Evolutionary conservation across 2,797 vertebrate genomes (phyloP).

Genomic region (Sebastes trivittatus): DNA sequence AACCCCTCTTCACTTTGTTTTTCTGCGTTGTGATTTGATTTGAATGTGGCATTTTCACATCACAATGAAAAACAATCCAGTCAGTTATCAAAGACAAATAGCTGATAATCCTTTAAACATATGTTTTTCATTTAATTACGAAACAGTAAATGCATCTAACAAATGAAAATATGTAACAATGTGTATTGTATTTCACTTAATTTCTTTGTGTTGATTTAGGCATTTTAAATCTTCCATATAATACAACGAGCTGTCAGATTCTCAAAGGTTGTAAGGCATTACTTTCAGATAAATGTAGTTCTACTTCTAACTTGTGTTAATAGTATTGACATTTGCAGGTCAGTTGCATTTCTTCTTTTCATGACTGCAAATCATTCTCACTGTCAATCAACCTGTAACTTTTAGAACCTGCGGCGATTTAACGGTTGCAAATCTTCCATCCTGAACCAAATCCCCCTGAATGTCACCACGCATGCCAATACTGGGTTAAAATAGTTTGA

Average conservation of each 20-base stretch:
- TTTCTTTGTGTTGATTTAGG: background rate
- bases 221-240: background rate
- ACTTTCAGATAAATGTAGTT: background rate
- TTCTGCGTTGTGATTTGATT: background rate
- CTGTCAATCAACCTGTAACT: background rate
- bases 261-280: background rate
- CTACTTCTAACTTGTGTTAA: background rate
- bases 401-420: slow-evolving; percentile 13
- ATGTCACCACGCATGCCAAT: slow-evolving; percentile 13
- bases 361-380: background rate
- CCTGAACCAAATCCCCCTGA: slow-evolving; percentile 11
- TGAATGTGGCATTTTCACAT: background rate
- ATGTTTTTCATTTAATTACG: background rate
- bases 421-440: background rate
- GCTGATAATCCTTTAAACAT: background rate
- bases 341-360: background rate
- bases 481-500: slow-evolving; percentile 37
- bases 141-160: background rate
- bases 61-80: background rate
- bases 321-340: background rate
- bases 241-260: background rate
- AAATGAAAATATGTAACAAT: background rate
- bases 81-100: background rate
- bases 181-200: background rate
- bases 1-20: background rate